phyloP scores from a whole-genome alignment of 2,888 invertebrate species.

The Cerceris ruficornis region DNA sequence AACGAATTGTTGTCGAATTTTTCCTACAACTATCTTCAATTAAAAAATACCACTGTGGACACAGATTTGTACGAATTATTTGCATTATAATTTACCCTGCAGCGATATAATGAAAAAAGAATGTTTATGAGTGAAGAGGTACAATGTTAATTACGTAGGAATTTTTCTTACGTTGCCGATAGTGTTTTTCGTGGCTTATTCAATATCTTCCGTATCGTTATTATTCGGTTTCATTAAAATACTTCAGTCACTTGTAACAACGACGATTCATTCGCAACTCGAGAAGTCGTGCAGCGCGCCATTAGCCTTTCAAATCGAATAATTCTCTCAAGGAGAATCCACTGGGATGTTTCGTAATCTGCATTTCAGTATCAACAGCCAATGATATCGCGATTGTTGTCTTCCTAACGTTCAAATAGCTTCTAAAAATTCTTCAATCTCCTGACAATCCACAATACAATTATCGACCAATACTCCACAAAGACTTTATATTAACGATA shows the following conservation, averaged over 20 bases:
- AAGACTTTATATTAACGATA: no score
- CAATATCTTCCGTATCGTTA: no score
- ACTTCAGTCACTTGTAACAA: no score
- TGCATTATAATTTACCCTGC: no score
- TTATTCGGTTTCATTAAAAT: no score
- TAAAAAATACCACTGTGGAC: neutral
- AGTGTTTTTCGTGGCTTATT: neutral
- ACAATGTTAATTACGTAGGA: neutral
- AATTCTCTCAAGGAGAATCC: conserved; percentile 67
- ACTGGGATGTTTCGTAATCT: conserved; percentile 68
- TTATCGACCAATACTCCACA: no score
- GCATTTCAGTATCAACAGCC: conserved; percentile 41
- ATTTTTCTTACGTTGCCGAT: neutral
- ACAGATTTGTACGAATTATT: neutral
- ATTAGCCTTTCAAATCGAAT: conserved; percentile 68
- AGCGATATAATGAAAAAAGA: no score
- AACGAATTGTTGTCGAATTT: no score
- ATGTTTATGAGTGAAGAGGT: no score
- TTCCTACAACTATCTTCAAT: no score
- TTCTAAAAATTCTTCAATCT: no score
- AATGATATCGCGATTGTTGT: conserved; percentile 18
- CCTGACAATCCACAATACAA: no score
- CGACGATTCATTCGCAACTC: conserved; percentile 34
- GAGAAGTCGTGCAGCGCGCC: conserved; percentile 15
- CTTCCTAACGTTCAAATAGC: neutral